A percentile compares a stretch with the other conserved stretches of the same genome.
These are phyloP conservation scores for Puffinus mauretanicus DNA, from an alignment of 2,113 vertebrate species.

Conservation along the genomic window DNA sequence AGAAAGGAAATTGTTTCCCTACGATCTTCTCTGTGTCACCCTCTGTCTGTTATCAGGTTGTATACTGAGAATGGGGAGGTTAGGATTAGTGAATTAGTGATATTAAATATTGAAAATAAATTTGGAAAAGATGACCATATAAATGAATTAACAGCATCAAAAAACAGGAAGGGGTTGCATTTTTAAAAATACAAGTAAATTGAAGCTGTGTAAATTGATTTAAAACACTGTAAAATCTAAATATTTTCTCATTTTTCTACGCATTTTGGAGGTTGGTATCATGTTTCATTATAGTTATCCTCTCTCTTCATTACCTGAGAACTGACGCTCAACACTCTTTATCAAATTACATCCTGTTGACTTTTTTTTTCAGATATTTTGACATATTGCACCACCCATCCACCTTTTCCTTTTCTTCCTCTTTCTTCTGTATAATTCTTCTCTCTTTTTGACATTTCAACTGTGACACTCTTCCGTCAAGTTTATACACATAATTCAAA, in stretches of 20 bases:
- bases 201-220: background rate
- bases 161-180: background rate
- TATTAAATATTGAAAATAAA: background rate
- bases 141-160: background rate
- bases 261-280: background rate
- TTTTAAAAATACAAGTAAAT: background rate
- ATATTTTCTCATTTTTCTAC: background rate
- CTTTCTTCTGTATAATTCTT: background rate
- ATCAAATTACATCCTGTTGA: background rate
- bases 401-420: background rate
- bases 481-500: background rate
- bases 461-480: background rate
- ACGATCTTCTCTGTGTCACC: background rate
- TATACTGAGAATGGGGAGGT: background rate
- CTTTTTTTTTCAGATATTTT: background rate
- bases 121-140: background rate
- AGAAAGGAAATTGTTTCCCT: background rate
- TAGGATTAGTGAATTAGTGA: background rate
- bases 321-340: background rate
- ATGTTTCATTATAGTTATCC: background rate
- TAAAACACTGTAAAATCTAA: background rate
- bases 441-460: background rate
- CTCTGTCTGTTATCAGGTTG: background rate
- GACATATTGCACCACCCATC: background rate
- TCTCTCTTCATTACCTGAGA: background rate